These are phyloP conservation scores for Nixonia krombeini DNA, from an alignment of 1,140 invertebrate species.

Conservation along the genomic window DNA sequence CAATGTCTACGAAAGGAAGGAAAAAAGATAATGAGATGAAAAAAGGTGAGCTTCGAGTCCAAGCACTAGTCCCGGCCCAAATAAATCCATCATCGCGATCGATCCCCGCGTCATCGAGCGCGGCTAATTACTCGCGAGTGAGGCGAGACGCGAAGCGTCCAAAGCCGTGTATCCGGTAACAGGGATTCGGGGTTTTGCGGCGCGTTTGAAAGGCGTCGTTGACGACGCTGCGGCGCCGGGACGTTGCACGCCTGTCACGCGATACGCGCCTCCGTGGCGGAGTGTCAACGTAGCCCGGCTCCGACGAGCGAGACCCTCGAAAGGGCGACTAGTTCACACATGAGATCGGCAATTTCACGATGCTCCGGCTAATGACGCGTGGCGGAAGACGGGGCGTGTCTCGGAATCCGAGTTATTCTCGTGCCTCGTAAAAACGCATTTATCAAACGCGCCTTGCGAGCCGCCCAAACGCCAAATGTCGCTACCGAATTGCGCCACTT, in stretches of 20 bases:
- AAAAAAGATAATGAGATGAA: no score
- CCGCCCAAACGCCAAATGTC: background rate
- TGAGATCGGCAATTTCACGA: constrained; percentile 46
- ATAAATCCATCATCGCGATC: background rate
- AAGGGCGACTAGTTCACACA: constrained; percentile 50
- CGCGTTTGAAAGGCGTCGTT: constrained; percentile 49
- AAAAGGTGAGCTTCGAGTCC: no score
- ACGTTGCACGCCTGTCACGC: constrained; percentile 62
- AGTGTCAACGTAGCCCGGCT: constrained; percentile 55
- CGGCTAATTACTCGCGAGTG: background rate
- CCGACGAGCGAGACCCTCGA: constrained; percentile 33
- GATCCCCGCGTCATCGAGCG: background rate
- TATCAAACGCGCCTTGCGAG: constrained; percentile 48
- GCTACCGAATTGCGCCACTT: constrained; percentile 4
- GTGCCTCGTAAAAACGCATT: constrained; percentile 48
- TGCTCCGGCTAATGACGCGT: constrained; percentile 63
- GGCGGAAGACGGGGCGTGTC: constrained; percentile 53
- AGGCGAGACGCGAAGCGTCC: constrained; percentile 6
- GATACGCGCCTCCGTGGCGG: constrained; percentile 63
- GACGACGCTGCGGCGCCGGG: constrained; percentile 66
- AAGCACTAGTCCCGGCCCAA: no score
- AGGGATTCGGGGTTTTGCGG: constrained; percentile 41
- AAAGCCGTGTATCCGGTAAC: constrained; percentile 37
- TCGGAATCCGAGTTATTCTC: constrained; percentile 63
- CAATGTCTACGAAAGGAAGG: no score